phyloP scores from a whole-genome alignment of 2,888 invertebrate genomes.

The Crepidodera aurea region DNA sequence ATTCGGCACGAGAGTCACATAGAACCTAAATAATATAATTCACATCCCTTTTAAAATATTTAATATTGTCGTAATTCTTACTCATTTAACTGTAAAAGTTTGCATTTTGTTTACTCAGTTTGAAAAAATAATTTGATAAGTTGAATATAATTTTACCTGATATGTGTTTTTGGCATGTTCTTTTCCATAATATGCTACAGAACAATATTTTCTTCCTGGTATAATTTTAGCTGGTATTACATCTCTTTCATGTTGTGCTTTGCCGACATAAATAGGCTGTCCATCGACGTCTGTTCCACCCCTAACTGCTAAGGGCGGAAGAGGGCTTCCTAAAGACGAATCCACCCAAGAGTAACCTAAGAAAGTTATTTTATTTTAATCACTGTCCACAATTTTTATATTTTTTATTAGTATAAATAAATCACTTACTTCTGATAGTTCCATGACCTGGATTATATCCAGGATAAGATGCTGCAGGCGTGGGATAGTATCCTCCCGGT shows the following conservation, averaged over 20 bases:
- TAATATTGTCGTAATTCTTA: too few species aligned
- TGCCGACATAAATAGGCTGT: slow-evolving; percentile 74
- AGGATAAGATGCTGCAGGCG: not conserved
- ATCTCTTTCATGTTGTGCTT: slow-evolving; percentile 71
- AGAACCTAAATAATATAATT: slow-evolving; percentile 62
- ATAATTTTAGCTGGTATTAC: slow-evolving; percentile 73
- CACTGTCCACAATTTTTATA: too few species aligned
- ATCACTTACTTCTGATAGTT: not conserved
- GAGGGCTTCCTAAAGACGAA: not conserved
- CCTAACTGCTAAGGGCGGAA: slow-evolving; percentile 58
- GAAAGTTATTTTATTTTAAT: too few species aligned
- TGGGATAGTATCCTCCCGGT: too few species aligned
- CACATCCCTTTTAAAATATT: too few species aligned
- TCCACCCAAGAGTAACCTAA: slow-evolving; percentile 6
- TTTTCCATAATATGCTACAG: slow-evolving; percentile 68
- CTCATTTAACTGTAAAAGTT: too few species aligned
- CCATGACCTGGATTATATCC: not conserved
- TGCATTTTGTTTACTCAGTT: too few species aligned
- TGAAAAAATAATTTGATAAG: too few species aligned
- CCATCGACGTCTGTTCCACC: slow-evolving; percentile 77
- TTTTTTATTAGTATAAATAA: too few species aligned
- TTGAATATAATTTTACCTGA: too few species aligned
- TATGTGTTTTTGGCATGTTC: slow-evolving; percentile 71
- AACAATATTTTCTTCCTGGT: slow-evolving; percentile 70
- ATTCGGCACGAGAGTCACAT: slow-evolving; percentile 64